Evolutionary conservation across 1,140 invertebrate species (phyloP).

Genomic region (Temnothorax nylanderi): DNA sequence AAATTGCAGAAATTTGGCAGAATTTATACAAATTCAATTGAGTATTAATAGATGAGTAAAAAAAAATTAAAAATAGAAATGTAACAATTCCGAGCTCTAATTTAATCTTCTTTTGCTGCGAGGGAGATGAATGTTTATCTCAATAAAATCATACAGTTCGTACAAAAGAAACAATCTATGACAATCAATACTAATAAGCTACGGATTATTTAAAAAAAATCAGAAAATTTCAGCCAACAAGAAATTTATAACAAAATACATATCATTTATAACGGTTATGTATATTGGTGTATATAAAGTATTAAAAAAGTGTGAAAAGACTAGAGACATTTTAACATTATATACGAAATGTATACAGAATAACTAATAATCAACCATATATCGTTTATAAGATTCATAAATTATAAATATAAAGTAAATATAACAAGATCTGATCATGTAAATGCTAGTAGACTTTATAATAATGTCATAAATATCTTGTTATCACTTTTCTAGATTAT

Average conservation of each 20-base stretch:
- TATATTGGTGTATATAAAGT: constrained; percentile 56
- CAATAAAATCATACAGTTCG: not conserved
- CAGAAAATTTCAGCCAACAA: constrained; percentile 24
- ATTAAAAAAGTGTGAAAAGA: constrained; percentile 68
- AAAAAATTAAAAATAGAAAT: constrained; percentile 15
- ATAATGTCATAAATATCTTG: constrained; percentile 7
- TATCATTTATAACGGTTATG: constrained; percentile 35
- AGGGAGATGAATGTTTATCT: not conserved
- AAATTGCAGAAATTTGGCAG: not conserved
- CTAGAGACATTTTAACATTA: constrained; percentile 72
- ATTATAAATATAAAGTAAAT: constrained; percentile 60
- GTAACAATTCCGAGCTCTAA: constrained; percentile 10
- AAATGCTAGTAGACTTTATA: constrained; percentile 47
- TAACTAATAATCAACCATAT: constrained; percentile 38
- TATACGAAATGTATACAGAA: constrained; percentile 53
- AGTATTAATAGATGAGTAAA: constrained; percentile 21
- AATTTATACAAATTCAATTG: constrained; percentile 1
- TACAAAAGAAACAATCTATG: not conserved
- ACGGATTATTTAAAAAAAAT: constrained; percentile 6
- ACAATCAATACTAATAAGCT: constrained; percentile 9
- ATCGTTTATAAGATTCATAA: constrained; percentile 37
- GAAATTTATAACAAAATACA: constrained; percentile 20
- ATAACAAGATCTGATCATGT: constrained; percentile 64
- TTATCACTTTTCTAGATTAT: constrained; percentile 24
- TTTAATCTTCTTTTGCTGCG: not conserved